Evolutionary conservation across 2,888 invertebrate species (phyloP).

Genomic region (Drosophila niveifrons): DNA sequence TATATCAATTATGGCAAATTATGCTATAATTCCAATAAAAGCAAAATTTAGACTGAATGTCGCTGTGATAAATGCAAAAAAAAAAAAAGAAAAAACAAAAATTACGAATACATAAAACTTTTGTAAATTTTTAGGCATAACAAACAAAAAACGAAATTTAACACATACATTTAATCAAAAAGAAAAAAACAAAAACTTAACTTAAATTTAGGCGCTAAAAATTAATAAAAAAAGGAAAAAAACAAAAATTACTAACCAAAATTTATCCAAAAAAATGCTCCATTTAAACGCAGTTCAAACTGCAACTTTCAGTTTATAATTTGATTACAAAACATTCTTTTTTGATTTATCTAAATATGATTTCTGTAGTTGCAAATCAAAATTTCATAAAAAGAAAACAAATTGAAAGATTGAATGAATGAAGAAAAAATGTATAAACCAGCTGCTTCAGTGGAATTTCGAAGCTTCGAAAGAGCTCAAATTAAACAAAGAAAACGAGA

Average conservation of each 20-base stretch:
- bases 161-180: slow-evolving; percentile 23
- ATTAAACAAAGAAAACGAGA: background rate
- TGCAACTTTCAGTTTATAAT: slow-evolving; percentile 19
- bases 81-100: slow-evolving; percentile 46
- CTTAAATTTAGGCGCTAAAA: slow-evolving; percentile 80
- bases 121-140: slow-evolving; percentile 82
- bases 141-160: slow-evolving; percentile 49
- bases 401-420: slow-evolving; percentile 9
- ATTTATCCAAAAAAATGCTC: slow-evolving; percentile 61
- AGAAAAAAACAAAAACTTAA: slow-evolving; percentile 37
- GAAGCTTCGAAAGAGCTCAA: slow-evolving; percentile 27
- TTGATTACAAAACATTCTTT: background rate
- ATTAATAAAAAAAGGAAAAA: slow-evolving; percentile 48
- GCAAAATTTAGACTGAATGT: slow-evolving; percentile 85
- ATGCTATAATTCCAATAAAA: slow-evolving; percentile 84
- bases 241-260: slow-evolving; percentile 42
- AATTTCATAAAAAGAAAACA: slow-evolving; percentile 62
- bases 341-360: slow-evolving; percentile 21
- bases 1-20: slow-evolving; percentile 80
- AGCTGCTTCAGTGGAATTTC: slow-evolving; percentile 71
- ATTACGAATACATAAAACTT: slow-evolving; percentile 77
- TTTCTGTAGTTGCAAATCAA: slow-evolving; percentile 70
- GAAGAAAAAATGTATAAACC: slow-evolving; percentile 53
- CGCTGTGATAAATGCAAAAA: slow-evolving; percentile 83
- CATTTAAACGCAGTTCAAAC: slow-evolving; percentile 38